A percentile compares a stretch with the other conserved stretches of the same genome.
Conservation (phyloP, 2,888 invertebrate genomes). For the Standfussiana lucernea region DNA sequence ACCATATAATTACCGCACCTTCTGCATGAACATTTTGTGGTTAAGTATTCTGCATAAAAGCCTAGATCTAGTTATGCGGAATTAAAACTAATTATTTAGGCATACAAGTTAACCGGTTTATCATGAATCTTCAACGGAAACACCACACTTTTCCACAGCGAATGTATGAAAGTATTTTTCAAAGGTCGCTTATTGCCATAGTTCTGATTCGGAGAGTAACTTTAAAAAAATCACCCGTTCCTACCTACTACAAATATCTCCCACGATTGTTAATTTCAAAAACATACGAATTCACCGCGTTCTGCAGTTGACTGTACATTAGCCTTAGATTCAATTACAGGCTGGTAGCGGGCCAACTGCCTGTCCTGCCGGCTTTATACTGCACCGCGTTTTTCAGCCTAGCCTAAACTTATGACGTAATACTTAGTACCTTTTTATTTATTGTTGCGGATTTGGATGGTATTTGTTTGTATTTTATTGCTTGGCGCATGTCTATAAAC, state of each 20-base stretch:
- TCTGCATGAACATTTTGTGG: too few species aligned
- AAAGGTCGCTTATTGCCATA: background rate
- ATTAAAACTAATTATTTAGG: too few species aligned
- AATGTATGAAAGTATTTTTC: background rate
- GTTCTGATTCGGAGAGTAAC: background rate
- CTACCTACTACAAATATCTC: background rate
- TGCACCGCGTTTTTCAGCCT: constrained; percentile 43
- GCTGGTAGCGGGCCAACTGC: constrained; percentile 63
- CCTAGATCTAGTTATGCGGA: too few species aligned
- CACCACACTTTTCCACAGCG: too few species aligned
- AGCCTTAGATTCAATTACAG: constrained; percentile 54
- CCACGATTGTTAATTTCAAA: background rate
- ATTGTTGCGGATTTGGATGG: constrained; percentile 16
- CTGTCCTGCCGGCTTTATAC: constrained; percentile 39
- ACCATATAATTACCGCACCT: too few species aligned
- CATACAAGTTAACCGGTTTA: too few species aligned
- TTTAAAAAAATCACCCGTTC: background rate
- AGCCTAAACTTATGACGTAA: constrained; percentile 37
- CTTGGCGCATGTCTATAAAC: background rate
- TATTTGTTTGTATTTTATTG: constrained; percentile 8
- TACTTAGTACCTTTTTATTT: constrained; percentile 33
- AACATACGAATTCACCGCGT: background rate
- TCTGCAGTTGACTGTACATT: constrained; percentile 45
- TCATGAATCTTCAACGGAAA: too few species aligned
- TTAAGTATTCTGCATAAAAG: too few species aligned